phyloP scores from a whole-genome alignment of 2,797 vertebrate species.

The Salarias fasciatus region DNA sequence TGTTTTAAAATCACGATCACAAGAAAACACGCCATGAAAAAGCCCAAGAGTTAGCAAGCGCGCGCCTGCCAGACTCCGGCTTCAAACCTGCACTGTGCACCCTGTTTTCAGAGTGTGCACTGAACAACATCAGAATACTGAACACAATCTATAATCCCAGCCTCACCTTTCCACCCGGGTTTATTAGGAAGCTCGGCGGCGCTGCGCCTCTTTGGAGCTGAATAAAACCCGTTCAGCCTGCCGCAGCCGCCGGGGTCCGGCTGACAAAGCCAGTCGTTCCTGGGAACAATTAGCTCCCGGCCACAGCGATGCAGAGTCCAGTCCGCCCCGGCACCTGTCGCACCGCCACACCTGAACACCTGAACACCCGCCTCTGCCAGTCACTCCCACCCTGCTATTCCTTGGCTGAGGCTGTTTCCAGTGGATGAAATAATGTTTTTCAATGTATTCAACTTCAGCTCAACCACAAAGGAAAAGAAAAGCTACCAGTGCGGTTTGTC shows the following conservation, averaged over 20 bases:
- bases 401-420: slow-evolving; percentile 9
- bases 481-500: slow-evolving; percentile 11
- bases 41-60: slow-evolving; percentile 28
- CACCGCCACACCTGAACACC: slow-evolving; percentile 57
- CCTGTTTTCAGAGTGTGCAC: slow-evolving; percentile 63
- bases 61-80: slow-evolving; percentile 26
- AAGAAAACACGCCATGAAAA: slow-evolving; percentile 24
- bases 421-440: not conserved
- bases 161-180: slow-evolving; percentile 49
- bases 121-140: slow-evolving; percentile 68
- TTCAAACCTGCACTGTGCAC: slow-evolving; percentile 49
- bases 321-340: slow-evolving; percentile 46
- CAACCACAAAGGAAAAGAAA: not conserved
- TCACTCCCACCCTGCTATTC: slow-evolving; percentile 3
- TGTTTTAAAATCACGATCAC: slow-evolving; percentile 33
- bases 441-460: not conserved
- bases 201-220: slow-evolving; percentile 69
- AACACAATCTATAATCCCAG: slow-evolving; percentile 70
- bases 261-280: slow-evolving; percentile 59
- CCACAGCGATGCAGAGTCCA: slow-evolving; percentile 53
- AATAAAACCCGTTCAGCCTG: slow-evolving; percentile 68
- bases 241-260: slow-evolving; percentile 67
- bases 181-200: slow-evolving; percentile 67
- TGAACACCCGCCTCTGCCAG: slow-evolving; percentile 47
- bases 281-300: slow-evolving; percentile 72